A percentile compares a stretch with the other conserved stretches of the same genome.
Evolutionary conservation across 1,140 invertebrate genomes (phyloP).

Genomic region (Mesaphorura yosii): DNA sequence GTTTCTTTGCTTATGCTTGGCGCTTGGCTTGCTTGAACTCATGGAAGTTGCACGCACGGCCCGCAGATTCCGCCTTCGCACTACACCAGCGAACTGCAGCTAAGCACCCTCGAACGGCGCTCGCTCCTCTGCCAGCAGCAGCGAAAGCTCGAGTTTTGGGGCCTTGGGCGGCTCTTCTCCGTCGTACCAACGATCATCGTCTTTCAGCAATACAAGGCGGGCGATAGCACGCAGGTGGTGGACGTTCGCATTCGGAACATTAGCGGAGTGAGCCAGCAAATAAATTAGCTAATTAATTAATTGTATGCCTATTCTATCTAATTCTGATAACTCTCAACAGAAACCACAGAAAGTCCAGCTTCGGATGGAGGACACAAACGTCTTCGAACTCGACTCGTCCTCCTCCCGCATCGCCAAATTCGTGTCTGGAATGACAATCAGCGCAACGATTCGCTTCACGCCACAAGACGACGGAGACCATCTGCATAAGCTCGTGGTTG

Average conservation of each 20-base stretch:
- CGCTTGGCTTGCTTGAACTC: neutral
- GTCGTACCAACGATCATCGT: conserved; percentile 24
- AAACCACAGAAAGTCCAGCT: conserved; percentile 20
- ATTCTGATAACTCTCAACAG: neutral
- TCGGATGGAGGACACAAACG: conserved; percentile 17
- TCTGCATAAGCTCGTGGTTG: conserved; percentile 19
- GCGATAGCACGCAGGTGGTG: conserved; percentile 33
- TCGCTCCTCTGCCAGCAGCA: conserved; percentile 15
- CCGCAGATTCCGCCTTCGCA: conserved; percentile 21
- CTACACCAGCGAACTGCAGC: conserved; percentile 19
- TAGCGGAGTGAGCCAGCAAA: conserved; percentile 32
- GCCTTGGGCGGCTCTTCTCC: conserved; percentile 8
- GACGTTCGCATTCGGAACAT: conserved; percentile 37
- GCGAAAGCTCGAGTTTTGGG: conserved; percentile 10
- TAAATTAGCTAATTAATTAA: neutral
- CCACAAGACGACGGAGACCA: conserved; percentile 16
- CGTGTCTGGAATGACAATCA: conserved; percentile 23
- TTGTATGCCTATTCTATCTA: neutral
- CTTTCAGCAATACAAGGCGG: conserved; percentile 36
- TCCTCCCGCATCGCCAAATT: conserved; percentile 16
- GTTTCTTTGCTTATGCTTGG: neutral
- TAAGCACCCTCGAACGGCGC: conserved; percentile 18
- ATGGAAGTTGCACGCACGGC: neutral
- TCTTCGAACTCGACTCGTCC: conserved; percentile 15
- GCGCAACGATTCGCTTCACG: conserved; percentile 12